Evolutionary conservation across 2,113 vertebrate species (phyloP), one percentile per base, ranked within the genome.

Genomic region (Spea multiplicata): DNA sequence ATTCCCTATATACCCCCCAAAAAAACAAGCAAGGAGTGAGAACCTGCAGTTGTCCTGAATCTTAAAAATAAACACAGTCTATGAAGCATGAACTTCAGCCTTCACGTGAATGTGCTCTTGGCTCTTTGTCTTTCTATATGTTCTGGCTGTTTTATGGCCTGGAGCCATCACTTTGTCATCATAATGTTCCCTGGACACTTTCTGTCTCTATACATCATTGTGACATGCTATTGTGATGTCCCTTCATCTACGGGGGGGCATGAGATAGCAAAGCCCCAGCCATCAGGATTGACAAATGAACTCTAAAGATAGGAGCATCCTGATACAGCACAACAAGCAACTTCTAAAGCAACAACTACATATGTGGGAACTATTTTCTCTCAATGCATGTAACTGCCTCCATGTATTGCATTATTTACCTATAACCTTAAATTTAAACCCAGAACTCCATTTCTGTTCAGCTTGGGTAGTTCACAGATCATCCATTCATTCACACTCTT

Each of bases 131-230:
- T 49, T 61, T 16, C 52, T 52, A 49, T 80, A 44, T 67, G 53
- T 49, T 74, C 16, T 74, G 14, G 73, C 59, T 74, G 45, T 48
- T 48, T 68, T 68, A 80, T 68, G 71, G 46, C 78, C 71, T 16
- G 48, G 66, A 80, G 78, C 52, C 64, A 80, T 57, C 57, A 74
- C 71, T 80, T 80, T 80, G 64, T 74, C 78, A 80, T 80, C 70
- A 73, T 74, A 68, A 73, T 61, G 64, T 74, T 74, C 64, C 59
- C 50, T 80, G 62, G 71, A 73, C 77, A 80, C 50, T 53, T 73
- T 65, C 61, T 67, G 74, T 53, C 53, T 74, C 72, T 68, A 80
- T 80, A 73, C 44, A 68, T 80, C 78, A 74, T 74, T 68, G 46
- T 74, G 71, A 74, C 78, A 73, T 68, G 71, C 71, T 80, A 16